Base-by-base conservation (phyloP, 2,113 vertebrate genomes). In the Nothocercus julius region DNA sequence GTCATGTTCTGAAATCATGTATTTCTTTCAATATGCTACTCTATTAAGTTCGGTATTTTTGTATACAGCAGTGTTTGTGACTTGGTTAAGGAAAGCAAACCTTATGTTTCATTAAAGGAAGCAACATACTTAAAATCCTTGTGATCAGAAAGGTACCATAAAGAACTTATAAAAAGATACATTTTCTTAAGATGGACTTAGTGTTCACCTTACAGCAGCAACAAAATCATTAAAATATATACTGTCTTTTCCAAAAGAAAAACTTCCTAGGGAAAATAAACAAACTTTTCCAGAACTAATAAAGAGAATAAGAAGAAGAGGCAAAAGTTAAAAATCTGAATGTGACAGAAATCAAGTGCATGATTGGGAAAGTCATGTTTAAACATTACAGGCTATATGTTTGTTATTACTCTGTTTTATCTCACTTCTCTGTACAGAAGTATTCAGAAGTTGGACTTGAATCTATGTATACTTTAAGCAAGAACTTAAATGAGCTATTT, bases 131-230 rank as follows among this genome's bases (percentile, higher is more conserved):
- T 72, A 8, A 4, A 13, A 44, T 1, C 19, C 62, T 69, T 53
- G 6, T 21, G 2, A 69, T 73, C 76, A 13, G 83, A 85, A 83
- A n/a, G 4, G 13, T 44, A 44, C 11, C 7, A 76, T 68, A 17
- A 64, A 83, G 49, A 0, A 0, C 5, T 40, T 85, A 27, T 24
- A n/a, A 54, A 25, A 54, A 24, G 4, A 45, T 0, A 2, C 20
- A 13, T 11, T 83, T 88, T 64, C 36, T 12, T 56, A 56, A 80
- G 85, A 63, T 1, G 0, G 21, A 34, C 6, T 5, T 21, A 15
- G 4, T 13, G 64, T 68, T 77, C 34, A 44, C 49, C 49, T 49
- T 49, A 49, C 21, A 11, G 34, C 44, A 69, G 28, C 58, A 69
- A 17, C 40, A 61, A 73, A 7, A 17, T 64, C 13, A 84, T 45